These are phyloP conservation scores for Eurystomus glaucurus DNA, from an alignment of 2,797 vertebrate species.

Conservation along the genomic window DNA sequence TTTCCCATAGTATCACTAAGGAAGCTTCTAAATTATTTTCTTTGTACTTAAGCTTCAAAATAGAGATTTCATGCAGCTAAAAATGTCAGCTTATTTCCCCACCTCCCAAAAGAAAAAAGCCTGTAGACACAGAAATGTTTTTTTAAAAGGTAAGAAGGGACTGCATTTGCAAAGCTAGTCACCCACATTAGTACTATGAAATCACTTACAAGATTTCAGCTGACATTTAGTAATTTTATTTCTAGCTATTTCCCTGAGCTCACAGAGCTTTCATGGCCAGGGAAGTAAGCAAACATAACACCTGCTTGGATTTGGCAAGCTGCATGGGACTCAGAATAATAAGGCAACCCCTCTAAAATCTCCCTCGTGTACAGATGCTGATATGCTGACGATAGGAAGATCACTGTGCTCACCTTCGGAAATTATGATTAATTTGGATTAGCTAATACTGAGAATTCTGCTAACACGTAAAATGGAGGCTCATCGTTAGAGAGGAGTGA, in stretches of 20 bases:
- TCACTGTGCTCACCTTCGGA: not conserved
- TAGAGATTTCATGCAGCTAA: not conserved
- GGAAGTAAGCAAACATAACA: conserved; percentile 17
- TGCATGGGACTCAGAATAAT: not conserved
- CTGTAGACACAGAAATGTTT: not conserved
- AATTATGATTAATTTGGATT: not conserved
- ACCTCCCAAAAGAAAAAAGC: not conserved
- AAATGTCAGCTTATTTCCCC: not conserved
- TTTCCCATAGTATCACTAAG: conserved; percentile 30
- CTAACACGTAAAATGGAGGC: conserved; percentile 20
- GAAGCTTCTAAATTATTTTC: conserved; percentile 21
- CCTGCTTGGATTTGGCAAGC: conserved; percentile 51
- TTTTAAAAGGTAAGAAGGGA: not conserved
- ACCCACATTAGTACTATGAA: not conserved
- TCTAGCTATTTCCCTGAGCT: conserved; percentile 34
- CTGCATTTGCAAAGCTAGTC: not conserved
- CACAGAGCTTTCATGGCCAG: not conserved
- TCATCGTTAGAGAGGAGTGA: not conserved
- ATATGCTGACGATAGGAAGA: not conserved
- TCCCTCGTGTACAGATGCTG: not conserved
- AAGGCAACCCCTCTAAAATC: not conserved
- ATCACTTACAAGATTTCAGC: conserved; percentile 25
- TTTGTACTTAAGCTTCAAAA: conserved; percentile 10
- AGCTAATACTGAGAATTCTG: not conserved
- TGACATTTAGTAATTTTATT: conserved; percentile 43